phyloP scores from a whole-genome alignment of 2,888 invertebrate genomes.

The Thymelicus lineola region DNA sequence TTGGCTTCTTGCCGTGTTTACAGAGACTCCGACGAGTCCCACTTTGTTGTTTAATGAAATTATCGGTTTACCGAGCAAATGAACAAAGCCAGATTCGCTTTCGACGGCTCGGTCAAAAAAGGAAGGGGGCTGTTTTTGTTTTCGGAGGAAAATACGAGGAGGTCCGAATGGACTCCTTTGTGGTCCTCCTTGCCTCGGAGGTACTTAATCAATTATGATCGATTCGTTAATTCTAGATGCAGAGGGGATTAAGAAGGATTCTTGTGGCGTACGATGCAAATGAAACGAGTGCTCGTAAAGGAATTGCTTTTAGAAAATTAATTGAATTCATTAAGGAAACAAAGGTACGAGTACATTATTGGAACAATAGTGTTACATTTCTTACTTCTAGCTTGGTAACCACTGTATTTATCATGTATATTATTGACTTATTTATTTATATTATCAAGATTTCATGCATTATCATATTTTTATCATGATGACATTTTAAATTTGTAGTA shows the following conservation, averaged over 20 bases:
- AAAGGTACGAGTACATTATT: neutral
- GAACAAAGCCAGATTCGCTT: constrained; percentile 84
- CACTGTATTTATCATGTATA: no score
- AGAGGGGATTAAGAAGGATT: constrained; percentile 64
- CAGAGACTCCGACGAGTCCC: constrained; percentile 74
- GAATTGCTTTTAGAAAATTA: constrained; percentile 30
- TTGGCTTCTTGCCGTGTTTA: constrained; percentile 84
- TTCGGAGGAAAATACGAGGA: constrained; percentile 56
- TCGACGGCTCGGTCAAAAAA: constrained; percentile 76
- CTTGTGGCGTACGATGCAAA: constrained; percentile 36
- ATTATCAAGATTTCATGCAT: no score
- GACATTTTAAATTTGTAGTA: no score
- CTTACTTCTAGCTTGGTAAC: no score
- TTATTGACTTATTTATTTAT: no score
- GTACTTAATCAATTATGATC: constrained; percentile 84
- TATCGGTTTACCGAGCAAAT: constrained; percentile 85
- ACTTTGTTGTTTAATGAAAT: constrained; percentile 86
- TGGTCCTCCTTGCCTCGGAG: constrained; percentile 65
- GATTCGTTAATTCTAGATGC: constrained; percentile 79
- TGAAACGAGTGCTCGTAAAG: constrained; percentile 26
- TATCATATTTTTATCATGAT: no score
- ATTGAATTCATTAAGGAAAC: constrained; percentile 16
- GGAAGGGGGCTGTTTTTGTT: constrained; percentile 75
- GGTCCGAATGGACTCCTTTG: constrained; percentile 75
- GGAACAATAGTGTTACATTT: no score